A percentile compares a stretch with the other conserved stretches of the same genome.
phyloP scores from a whole-genome alignment of 2,888 invertebrate species.

The Eulithis prunata region DNA sequence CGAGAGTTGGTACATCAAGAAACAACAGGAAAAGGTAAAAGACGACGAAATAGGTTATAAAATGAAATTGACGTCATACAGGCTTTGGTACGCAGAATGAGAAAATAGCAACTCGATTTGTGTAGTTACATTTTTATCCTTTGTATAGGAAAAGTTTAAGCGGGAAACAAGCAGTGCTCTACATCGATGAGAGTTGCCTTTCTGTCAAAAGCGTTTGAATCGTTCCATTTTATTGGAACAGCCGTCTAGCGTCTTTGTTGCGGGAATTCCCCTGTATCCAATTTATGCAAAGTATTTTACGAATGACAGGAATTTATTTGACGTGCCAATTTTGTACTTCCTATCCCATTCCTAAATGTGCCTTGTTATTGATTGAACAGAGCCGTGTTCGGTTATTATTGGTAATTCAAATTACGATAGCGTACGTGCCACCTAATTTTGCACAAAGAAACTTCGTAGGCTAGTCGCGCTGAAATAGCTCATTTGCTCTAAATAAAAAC shows the following conservation, averaged over 20 bases:
- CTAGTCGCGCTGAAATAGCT: no score
- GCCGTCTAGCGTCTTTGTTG: constrained; percentile 75
- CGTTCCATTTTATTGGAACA: constrained; percentile 75
- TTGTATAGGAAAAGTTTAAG: constrained; percentile 52
- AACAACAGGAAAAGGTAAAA: constrained; percentile 38
- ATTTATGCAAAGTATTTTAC: constrained; percentile 81
- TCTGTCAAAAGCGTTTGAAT: constrained; percentile 76
- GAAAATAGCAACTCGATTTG: constrained; percentile 58
- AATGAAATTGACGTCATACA: constrained; percentile 49
- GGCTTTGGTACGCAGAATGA: constrained; percentile 57
- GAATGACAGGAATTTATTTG: constrained; percentile 79
- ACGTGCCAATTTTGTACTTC: constrained; percentile 69
- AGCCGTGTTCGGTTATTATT: constrained; percentile 51
- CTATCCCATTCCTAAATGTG: constrained; percentile 60
- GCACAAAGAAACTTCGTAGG: no score
- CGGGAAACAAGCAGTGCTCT: constrained; percentile 50
- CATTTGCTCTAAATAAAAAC: no score
- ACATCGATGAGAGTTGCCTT: constrained; percentile 60
- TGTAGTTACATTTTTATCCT: constrained; percentile 48
- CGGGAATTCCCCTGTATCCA: constrained; percentile 72
- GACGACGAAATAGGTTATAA: constrained; percentile 43
- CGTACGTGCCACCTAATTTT: no score
- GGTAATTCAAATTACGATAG: constrained; percentile 27
- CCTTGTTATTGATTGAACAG: constrained; percentile 57
- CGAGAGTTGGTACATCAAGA: constrained; percentile 26